Percentiles rank a stretch among this genome's conserved stretches.
Evolutionary conservation across 2,113 vertebrate genomes (phyloP).

Genomic region (Xiphophorus maculatus): DNA sequence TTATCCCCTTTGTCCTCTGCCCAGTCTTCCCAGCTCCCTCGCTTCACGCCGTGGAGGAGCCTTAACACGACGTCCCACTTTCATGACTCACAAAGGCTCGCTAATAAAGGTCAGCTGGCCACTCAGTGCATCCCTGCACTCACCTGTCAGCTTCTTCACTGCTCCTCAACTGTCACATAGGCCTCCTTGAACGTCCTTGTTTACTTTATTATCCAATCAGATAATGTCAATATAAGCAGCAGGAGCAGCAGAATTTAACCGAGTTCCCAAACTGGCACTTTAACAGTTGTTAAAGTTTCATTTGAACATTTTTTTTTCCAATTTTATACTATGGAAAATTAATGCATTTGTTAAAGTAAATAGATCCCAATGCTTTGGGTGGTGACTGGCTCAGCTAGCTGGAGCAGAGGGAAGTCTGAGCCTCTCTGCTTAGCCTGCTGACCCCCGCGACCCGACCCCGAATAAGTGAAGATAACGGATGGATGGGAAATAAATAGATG

Average conservation of each 20-base stretch:
- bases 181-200: slow-evolving; percentile 23
- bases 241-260: slow-evolving; percentile 25
- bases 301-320: neutral
- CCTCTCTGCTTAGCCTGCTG: too few species aligned
- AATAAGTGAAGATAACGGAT: too few species aligned
- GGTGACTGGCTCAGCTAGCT: too few species aligned
- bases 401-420: too few species aligned
- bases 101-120: slow-evolving; percentile 74
- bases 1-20: slow-evolving; percentile 51
- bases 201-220: slow-evolving; percentile 36
- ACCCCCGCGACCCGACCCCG: too few species aligned
- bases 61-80: slow-evolving; percentile 40
- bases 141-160: slow-evolving; percentile 41
- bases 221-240: slow-evolving; percentile 45
- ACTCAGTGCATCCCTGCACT: slow-evolving; percentile 31
- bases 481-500: too few species aligned
- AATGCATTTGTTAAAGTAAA: too few species aligned
- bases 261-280: slow-evolving; percentile 48
- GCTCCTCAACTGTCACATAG: slow-evolving; percentile 20
- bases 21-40: slow-evolving; percentile 57
- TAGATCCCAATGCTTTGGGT: too few species aligned
- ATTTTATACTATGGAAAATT: neutral
- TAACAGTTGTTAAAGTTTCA: slow-evolving; percentile 12
- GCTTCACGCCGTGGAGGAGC: slow-evolving; percentile 7
- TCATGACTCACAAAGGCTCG: slow-evolving; percentile 37